Base-by-base conservation (phyloP, 1,140 invertebrate genomes). In the Formica exsecta region DNA sequence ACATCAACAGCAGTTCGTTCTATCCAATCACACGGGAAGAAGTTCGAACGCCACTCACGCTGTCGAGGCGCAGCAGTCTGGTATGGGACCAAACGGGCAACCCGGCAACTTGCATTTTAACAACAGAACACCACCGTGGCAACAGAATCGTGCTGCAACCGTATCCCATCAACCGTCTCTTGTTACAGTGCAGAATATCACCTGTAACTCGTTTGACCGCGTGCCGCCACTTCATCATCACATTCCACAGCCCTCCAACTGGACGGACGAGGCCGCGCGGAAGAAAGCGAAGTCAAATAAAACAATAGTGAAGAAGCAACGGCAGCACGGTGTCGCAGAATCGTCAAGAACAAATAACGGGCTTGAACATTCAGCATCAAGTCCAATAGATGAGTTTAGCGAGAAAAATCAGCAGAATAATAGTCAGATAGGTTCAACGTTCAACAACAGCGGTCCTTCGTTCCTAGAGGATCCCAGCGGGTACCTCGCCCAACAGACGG, bases 381-480 rank as follows among this genome's bases (percentile, higher is more conserved):
- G 85, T 89, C 92, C 87, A 65, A 85, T 61, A 38, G 93, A 95
- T 29, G 94, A 94, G n/a, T 95, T 93, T 38, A 89, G 85, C 22
- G 94, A 95, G 6, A 95, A 95, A 38, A 91, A 85, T 62, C 93
- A 93, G 44, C 92, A 90, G 59, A 93, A 91, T 59, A 94, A 88
- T 57, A 93, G 68, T 88, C 93, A 92, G 91, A 93, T 92, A 74
- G 92, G 92, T 19, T 92, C 92, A 4, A 93, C 89, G 0, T 91
- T 92, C 6, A 94, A 86, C 79, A 94, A 93, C 88, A 94, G 94
- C n/a, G 95, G 95, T 84, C 97, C 97, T 1, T 97, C 97, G 54
- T 98, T 98, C 91, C 97, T 98, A 95, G 98, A 98, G 88, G 98
- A 99, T 94, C 98, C 98, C 0, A 98, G 97, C 92, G 98, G 97